A percentile compares a stretch with the other conserved stretches of the same genome.
Evolutionary conservation across 92 coral and sea anemone genomes (phyloP).

Genomic region (Epizoanthus stellaris): DNA sequence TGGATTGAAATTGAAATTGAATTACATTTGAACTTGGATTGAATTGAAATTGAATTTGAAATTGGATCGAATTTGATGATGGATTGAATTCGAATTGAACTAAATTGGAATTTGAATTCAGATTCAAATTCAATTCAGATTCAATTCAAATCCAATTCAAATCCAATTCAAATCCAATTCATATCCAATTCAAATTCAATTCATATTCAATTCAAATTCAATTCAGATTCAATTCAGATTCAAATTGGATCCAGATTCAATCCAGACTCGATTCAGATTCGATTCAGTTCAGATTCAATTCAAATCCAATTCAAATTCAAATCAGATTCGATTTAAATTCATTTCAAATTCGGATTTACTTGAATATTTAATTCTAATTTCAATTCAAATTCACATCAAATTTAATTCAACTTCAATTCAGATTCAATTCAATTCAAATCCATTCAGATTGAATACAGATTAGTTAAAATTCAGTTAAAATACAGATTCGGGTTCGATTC

Average conservation of each 20-base stretch:
- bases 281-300: not conserved
- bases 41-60: not conserved
- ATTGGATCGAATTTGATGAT: not conserved
- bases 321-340: not conserved
- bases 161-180: not conserved
- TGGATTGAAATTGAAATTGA: not conserved
- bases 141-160: not conserved
- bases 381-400: not conserved
- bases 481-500: not conserved
- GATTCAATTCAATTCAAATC: not conserved
- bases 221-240: not conserved
- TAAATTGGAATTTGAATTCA: not conserved
- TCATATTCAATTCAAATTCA: not conserved
- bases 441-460: not conserved
- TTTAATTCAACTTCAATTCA: not conserved
- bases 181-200: conserved; percentile 1
- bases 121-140: not conserved
- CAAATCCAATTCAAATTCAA: not conserved
- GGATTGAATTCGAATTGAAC: not conserved
- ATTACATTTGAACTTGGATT: not conserved
- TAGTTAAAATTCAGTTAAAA: not conserved
- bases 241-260: not conserved
- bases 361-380: not conserved
- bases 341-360: not conserved
- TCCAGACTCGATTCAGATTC: not conserved